A percentile compares a stretch with the other conserved stretches of the same genome.
Conservation (phyloP, 2,888 invertebrate genomes). For the Mythimna ferrago region DNA sequence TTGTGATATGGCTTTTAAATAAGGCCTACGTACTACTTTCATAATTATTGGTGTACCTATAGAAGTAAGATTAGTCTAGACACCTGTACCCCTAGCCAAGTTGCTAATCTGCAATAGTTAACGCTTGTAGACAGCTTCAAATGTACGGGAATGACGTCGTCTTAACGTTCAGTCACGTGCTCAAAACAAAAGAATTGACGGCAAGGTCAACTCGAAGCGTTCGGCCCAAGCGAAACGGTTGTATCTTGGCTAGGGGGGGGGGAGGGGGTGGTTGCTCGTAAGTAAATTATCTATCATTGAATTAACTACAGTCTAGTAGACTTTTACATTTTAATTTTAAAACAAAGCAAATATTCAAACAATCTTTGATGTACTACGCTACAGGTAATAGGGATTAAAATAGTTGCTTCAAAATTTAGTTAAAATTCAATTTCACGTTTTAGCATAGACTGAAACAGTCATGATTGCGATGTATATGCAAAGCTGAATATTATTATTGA, state of each 20-base stretch:
- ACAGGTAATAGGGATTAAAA: constrained; percentile 16
- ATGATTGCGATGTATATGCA: constrained; percentile 46
- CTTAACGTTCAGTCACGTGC: no score
- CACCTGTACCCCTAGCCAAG: background rate
- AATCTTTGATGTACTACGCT: constrained; percentile 21
- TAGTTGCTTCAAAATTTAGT: constrained; percentile 30
- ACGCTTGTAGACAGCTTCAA: no score
- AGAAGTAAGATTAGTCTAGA: background rate
- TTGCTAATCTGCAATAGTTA: no score
- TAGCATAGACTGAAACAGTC: constrained; percentile 27
- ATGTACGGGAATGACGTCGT: no score
- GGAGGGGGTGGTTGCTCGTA: background rate
- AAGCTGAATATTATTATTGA: constrained; percentile 30
- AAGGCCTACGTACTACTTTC: background rate
- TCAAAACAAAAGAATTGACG: no score
- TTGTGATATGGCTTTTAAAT: background rate
- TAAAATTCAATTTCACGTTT: constrained; percentile 56
- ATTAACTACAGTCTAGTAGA: no score
- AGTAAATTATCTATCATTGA: background rate
- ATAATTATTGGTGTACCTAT: background rate
- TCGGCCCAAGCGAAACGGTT: no score
- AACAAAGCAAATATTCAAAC: constrained; percentile 6
- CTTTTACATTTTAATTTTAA: background rate
- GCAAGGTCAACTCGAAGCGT: no score
- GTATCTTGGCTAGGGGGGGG: no score